Percentiles rank a stretch among this genome's conserved stretches.
Conservation (phyloP, 2,797 vertebrate species). For the Delichon dasypus region DNA sequence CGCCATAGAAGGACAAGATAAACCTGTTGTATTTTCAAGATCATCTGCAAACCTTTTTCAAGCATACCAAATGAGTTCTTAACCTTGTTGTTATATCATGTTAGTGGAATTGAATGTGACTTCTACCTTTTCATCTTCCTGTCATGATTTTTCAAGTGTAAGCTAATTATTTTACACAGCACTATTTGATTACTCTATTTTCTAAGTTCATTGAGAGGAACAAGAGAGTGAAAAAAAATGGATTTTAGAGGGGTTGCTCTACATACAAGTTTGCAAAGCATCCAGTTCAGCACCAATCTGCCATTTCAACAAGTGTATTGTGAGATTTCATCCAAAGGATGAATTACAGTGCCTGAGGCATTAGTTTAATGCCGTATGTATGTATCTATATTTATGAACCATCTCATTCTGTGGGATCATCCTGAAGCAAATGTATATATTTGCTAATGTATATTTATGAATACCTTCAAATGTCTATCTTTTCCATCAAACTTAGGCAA, state of each 20-base stretch:
- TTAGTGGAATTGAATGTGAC: not conserved
- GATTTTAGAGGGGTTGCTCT: not conserved
- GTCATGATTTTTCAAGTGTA: not conserved
- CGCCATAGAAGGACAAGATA: not conserved
- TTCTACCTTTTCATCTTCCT: not conserved
- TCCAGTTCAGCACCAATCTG: not conserved
- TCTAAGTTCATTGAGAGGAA: not conserved
- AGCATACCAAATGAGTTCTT: not conserved
- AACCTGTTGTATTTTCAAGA: not conserved
- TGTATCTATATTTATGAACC: not conserved
- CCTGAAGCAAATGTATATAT: not conserved
- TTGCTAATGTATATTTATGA: not conserved
- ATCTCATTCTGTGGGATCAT: not conserved
- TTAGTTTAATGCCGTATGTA: not conserved
- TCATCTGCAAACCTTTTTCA: constrained; percentile 26
- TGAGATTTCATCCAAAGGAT: not conserved
- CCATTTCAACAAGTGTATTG: not conserved
- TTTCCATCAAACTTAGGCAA: not conserved
- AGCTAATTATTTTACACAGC: not conserved
- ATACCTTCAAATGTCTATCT: not conserved
- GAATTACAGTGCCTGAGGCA: not conserved
- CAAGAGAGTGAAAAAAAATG: not conserved
- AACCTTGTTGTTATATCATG: not conserved
- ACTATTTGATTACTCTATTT: not conserved
- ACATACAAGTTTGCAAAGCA: not conserved